Evolutionary conservation across 2,113 vertebrate species (phyloP), one percentile per base, ranked within the genome.

Genomic region (Picathartes gymnocephalus): DNA sequence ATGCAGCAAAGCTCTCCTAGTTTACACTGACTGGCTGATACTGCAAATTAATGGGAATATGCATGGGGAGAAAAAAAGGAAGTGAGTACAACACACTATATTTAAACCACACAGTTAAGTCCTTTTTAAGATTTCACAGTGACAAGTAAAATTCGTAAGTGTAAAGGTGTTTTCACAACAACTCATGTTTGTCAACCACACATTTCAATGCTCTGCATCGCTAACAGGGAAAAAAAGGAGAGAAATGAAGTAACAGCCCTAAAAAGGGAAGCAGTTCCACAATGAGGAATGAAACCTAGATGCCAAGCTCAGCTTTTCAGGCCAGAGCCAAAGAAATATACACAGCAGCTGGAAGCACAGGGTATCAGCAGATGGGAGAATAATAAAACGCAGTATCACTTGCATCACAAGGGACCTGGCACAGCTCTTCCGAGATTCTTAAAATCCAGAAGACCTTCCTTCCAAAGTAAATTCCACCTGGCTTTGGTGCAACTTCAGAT

Each of bases 161-260:
- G 62, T 58, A 87, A 86, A 91, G 87, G 79, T 77, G 87, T 73
- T 91, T 92, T 69, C 81, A 80, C 87, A 93, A 48, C 27, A 88
- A 62, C 69, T 65, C 54, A 2, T 62, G 71, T 65, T 72, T 80
- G 53, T 57, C 91, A 92, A 16, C 25, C 40, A 20, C 74, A 71
- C 35, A 13, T 60, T 83, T 86, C 73, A 64, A 15, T 21, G 40
- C 57, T 74, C 57, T 40, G 40, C 35, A 17, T 10, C 1, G 0
- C 44, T 61, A 57, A 10, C 39, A 79, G 44, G 53, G 65, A 13
- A 17, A 37, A 57, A n/a, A 24, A 47, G 37, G 61, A 84, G 50
- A 73, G 62, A 76, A 93, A 89, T 2, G 7, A 87, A 89, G 30
- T 15, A 62, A 62, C 61, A 20, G 13, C 56, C 23, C 81, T 56